Evolutionary conservation across 2,888 invertebrate species (phyloP).

Genomic region (Ichneumoninae sp.): DNA sequence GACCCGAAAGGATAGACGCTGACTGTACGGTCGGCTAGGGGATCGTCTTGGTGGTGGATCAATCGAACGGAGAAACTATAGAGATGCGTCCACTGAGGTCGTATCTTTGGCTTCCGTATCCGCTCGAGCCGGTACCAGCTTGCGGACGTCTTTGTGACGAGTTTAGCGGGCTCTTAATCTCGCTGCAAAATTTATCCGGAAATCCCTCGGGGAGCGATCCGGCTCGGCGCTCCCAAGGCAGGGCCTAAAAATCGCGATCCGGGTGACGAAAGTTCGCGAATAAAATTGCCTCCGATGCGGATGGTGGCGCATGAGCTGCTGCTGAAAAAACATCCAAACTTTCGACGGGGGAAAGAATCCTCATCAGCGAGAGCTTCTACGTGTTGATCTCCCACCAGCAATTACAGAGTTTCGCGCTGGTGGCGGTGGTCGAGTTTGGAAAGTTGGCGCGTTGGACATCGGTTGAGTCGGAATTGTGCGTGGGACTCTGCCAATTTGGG

Average conservation of each 20-base stretch:
- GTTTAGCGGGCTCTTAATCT: background rate
- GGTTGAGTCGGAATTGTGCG: background rate
- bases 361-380: conserved; percentile 5
- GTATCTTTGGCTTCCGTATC: conserved; percentile 4
- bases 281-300: background rate
- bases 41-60: background rate
- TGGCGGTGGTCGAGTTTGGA: background rate
- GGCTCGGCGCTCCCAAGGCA: too few species aligned
- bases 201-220: background rate
- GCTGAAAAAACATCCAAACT: background rate
- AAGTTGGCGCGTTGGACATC: background rate
- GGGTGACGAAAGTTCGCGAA: background rate
- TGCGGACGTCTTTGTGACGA: conserved; percentile 5
- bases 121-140: background rate
- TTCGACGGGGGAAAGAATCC: background rate
- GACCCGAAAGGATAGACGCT: background rate
- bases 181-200: background rate
- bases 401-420: conserved; percentile 26
- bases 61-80: background rate
- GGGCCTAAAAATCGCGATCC: background rate
- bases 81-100: conserved; percentile 3
- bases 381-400: conserved; percentile 4
- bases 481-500: background rate
- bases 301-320: background rate
- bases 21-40: conserved; percentile 5